These are phyloP conservation scores for Hirtodrosophila histrioides DNA, from an alignment of 2,888 invertebrate genomes.

Conservation along the genomic window DNA sequence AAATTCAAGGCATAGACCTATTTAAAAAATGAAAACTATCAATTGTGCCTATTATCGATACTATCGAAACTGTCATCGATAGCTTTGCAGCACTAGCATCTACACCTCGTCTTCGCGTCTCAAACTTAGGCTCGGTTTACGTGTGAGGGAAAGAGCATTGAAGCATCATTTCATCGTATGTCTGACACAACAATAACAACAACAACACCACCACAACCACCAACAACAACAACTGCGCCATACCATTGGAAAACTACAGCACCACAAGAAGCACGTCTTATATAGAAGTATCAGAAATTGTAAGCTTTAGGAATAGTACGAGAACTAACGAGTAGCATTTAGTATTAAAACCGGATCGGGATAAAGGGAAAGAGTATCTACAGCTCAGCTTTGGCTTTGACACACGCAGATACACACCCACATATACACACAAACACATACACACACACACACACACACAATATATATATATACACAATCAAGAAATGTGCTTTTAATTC, in stretches of 20 bases:
- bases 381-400: slow-evolving; percentile 40
- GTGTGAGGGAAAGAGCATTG: slow-evolving; percentile 25
- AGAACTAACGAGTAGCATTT: slow-evolving; percentile 11
- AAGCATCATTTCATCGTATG: slow-evolving; percentile 43
- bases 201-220: slow-evolving; percentile 42
- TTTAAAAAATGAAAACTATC: too few relatives aligned
- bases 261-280: slow-evolving; percentile 28
- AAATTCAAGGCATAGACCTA: too few relatives aligned
- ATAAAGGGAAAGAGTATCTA: slow-evolving; percentile 9
- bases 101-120: slow-evolving; percentile 18
- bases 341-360: slow-evolving; percentile 5
- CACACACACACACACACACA: slow-evolving; percentile 7
- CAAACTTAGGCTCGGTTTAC: slow-evolving; percentile 7
- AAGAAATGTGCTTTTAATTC: slow-evolving; percentile 72
- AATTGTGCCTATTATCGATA: too few relatives aligned
- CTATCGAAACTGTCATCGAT: too few relatives aligned
- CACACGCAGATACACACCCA: slow-evolving; percentile 22
- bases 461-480: slow-evolving; percentile 37
- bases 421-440: slow-evolving; percentile 7
- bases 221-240: slow-evolving; percentile 68
- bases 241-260: slow-evolving; percentile 80
- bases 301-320: slow-evolving; percentile 9
- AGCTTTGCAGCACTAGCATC: neutral
- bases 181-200: slow-evolving; percentile 49
- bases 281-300: slow-evolving; percentile 18